These are phyloP conservation scores for Zeugodacus cucurbitae DNA, from an alignment of 1,140 invertebrate species.

Conservation along the genomic window DNA sequence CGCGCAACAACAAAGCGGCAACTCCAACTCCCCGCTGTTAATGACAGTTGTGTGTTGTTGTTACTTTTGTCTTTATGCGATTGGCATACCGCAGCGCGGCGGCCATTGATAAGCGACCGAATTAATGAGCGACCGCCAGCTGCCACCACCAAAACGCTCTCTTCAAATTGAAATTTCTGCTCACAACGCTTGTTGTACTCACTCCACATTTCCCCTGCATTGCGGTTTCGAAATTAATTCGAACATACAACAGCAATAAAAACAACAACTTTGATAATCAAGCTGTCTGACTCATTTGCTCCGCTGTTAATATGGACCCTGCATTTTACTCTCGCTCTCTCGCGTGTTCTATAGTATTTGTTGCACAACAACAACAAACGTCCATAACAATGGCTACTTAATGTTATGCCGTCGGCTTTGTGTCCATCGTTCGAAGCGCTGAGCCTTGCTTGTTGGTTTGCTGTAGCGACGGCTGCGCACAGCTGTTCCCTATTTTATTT, in stretches of 20 bases:
- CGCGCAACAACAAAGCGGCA: background rate
- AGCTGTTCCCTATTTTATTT: background rate
- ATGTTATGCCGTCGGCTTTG: background rate
- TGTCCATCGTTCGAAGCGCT: background rate
- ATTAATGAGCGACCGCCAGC: background rate
- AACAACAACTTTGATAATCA: background rate
- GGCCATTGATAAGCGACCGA: background rate
- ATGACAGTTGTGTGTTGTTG: background rate
- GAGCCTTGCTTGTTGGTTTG: background rate
- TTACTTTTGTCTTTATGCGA: background rate
- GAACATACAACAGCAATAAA: background rate
- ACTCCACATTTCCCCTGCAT: background rate
- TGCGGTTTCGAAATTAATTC: slow-evolving; percentile 1
- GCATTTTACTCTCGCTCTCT: background rate
- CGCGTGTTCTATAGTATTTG: background rate
- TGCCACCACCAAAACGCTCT: background rate
- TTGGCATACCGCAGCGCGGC: slow-evolving; percentile 5
- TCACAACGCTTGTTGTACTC: background rate
- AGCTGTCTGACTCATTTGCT: background rate
- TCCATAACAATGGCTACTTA: background rate
- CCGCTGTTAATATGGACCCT: background rate
- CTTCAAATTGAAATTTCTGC: background rate
- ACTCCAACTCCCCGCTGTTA: background rate
- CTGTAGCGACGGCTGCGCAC: background rate
- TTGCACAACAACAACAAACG: background rate